Base-by-base conservation (phyloP, 2,888 invertebrate species). In the Eupithecia tripunctaria region DNA sequence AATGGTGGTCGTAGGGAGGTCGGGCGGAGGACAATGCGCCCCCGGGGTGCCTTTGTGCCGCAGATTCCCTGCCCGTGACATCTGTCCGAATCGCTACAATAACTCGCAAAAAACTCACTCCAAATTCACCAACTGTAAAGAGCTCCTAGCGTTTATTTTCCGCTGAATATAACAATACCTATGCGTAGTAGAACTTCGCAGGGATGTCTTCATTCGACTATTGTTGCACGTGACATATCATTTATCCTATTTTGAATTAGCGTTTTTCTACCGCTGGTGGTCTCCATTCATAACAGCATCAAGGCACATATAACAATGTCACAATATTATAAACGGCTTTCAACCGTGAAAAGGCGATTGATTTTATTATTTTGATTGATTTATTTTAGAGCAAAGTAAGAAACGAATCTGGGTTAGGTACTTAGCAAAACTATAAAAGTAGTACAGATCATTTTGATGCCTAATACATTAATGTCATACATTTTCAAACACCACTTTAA, bases 71-170 rank as follows among this genome's bases (percentile, higher is more conserved):
- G 94, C 82, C 89, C 86, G 89, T 92, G 94, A 94, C 94, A 94
- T 94, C 94, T 94, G 94, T 93, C 94, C 94, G 89, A 91, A 88
- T 89, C 82, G 93, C 91, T 89, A 93, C 93, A 93, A 93, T 92
- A 93, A 91, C 90, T 89, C 88, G 91, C 92, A 94, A 93, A 93
- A 94, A 94, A 93, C 86, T 89, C 89, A 88, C 89, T 89, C 85
- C 83, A 88, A 91, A 90, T 89, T 91, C 85, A 88, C 88, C 87
- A 89, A 90, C 84, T 89, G 88, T 88, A 88, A 86, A 91, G 88
- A 89, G 82, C 81, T 84, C 85, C 85, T 82, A 82, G 82, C 86
- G 86, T 89, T 89, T 88, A 90, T 91, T 91, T 90, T 89, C 88
- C 84, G 82, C 83, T 87, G 86, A 88, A 88, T 86, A 81, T 88